phyloP scores from a whole-genome alignment of 2,113 vertebrate species.

The Cavia aperea region DNA sequence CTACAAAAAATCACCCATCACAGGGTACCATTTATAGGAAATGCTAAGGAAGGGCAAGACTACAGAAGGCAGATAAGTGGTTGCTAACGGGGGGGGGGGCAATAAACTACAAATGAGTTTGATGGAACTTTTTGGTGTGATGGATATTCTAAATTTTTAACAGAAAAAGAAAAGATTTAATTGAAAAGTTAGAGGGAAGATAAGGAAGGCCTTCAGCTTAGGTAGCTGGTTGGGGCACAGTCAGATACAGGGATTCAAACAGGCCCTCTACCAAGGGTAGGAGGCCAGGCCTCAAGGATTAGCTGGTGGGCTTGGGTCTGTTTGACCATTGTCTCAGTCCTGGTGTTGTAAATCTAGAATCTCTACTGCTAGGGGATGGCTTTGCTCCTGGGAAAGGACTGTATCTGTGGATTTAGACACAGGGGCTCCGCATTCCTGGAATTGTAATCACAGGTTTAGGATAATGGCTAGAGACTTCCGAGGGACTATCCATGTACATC shows the following conservation, averaged over 20 bases:
- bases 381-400: not conserved
- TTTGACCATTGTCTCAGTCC: not conserved
- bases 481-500: not conserved
- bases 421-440: not conserved
- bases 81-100: not conserved
- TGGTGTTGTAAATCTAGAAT: not conserved
- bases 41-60: not conserved
- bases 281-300: not conserved
- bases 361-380: not conserved
- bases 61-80: not conserved
- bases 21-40: not conserved
- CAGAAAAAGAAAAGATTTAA: not conserved
- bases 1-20: not conserved
- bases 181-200: not conserved
- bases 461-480: not conserved
- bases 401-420: not conserved
- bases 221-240: not conserved
- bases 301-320: not conserved
- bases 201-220: not conserved
- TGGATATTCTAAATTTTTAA: not conserved
- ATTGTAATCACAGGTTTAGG: not conserved
- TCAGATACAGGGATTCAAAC: not conserved
- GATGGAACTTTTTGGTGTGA: not conserved
- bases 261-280: not conserved
- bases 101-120: not conserved